Percentiles rank a stretch among this genome's conserved stretches.
Conservation (phyloP, 2,888 invertebrate genomes). For the Calameuta idolon region DNA sequence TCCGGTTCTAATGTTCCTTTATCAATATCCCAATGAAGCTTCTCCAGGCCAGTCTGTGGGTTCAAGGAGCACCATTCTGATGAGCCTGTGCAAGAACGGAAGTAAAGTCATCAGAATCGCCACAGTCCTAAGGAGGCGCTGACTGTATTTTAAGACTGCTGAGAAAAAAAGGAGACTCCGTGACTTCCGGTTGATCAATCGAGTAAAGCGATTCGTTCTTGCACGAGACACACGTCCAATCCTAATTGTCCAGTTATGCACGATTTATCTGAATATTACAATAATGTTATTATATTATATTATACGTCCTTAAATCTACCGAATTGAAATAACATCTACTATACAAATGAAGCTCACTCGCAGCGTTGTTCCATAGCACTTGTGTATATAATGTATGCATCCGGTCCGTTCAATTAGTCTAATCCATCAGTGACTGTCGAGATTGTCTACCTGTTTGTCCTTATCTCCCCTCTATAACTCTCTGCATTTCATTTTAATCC, state of each 20-base stretch:
- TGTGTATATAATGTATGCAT: not conserved
- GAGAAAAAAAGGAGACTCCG: not conserved
- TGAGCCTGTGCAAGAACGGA: constrained; percentile 6
- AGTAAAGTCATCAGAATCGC: not conserved
- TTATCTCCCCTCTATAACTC: not conserved
- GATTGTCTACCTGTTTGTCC: no score
- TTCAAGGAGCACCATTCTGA: constrained; percentile 20
- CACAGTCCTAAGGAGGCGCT: not conserved
- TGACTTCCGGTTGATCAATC: not conserved
- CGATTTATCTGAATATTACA: constrained; percentile 34
- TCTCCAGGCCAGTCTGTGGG: not conserved
- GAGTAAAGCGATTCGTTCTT: not conserved
- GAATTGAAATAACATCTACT: constrained; percentile 2
- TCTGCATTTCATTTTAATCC: not conserved
- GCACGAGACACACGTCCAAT: constrained; percentile 18
- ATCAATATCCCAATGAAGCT: no score
- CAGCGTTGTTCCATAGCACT: constrained; percentile 23
- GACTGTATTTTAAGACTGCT: constrained; percentile 1
- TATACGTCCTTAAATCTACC: constrained; percentile 41
- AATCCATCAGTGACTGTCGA: no score
- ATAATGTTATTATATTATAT: constrained; percentile 30
- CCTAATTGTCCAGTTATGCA: constrained; percentile 26
- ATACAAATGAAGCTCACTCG: constrained; percentile 46
- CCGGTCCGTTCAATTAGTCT: no score
- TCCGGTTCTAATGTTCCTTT: no score